A percentile compares a stretch with the other conserved stretches of the same genome.
These are phyloP conservation scores for Acleris literana DNA, from an alignment of 2,888 invertebrate species.

Conservation along the genomic window DNA sequence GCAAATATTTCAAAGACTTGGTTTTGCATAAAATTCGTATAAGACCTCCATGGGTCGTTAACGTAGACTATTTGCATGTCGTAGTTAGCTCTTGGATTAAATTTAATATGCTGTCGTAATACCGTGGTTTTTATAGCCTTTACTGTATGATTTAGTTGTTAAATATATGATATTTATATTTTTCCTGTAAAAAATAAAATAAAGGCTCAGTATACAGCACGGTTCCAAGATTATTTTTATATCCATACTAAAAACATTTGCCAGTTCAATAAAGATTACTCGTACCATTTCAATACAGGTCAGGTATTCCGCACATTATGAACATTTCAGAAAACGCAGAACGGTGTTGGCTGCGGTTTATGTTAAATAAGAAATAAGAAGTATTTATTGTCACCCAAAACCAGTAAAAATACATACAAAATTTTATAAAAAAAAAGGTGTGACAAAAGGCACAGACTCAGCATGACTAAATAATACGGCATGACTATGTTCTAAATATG, in stretches of 20 bases:
- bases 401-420: no score
- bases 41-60: constrained; percentile 40
- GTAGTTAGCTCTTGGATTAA: constrained; percentile 35
- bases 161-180: no score
- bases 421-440: no score
- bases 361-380: no score
- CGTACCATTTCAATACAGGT: background rate
- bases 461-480: no score
- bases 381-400: no score
- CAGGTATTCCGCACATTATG: background rate
- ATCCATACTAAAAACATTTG: constrained; percentile 2
- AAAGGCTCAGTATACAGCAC: background rate
- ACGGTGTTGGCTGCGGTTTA: background rate
- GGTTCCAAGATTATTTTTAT: background rate
- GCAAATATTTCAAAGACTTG: constrained; percentile 31
- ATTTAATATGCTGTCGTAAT: constrained; percentile 7
- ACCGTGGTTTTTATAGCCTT: no score
- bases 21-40: constrained; percentile 41
- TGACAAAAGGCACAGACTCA: no score
- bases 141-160: no score
- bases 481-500: no score
- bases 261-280: background rate
- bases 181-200: background rate
- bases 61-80: constrained; percentile 37
- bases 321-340: background rate